These are phyloP conservation scores for Corythaeola cristata DNA, from an alignment of 2,113 vertebrate species.

Conservation along the genomic window DNA sequence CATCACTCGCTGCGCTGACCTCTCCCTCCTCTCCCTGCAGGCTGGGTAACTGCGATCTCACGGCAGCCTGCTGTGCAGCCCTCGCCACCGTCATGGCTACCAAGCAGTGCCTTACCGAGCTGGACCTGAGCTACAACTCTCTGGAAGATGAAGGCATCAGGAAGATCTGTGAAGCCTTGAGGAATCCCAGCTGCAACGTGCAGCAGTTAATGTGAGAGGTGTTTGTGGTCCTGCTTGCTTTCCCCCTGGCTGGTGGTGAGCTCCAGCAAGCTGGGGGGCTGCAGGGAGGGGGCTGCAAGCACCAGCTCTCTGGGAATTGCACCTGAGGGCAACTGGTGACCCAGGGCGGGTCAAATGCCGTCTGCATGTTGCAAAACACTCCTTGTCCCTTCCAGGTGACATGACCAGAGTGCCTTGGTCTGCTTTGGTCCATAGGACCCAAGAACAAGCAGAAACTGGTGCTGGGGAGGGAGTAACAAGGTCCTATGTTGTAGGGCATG, in stretches of 20 bases:
- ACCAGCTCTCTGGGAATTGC: neutral
- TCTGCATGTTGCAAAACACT: neutral
- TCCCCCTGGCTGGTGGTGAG: neutral
- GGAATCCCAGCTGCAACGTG: slow-evolving; percentile 55
- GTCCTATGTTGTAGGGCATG: neutral
- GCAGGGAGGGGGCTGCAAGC: fast-evolving
- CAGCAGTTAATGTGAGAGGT: slow-evolving; percentile 72
- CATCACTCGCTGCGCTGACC: neutral
- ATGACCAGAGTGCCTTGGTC: neutral
- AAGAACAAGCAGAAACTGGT: neutral
- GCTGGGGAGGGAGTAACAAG: neutral
- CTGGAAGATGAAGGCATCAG: slow-evolving; percentile 65
- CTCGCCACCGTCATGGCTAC: slow-evolving; percentile 38
- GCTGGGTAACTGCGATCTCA: slow-evolving; percentile 71
- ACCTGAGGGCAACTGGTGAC: neutral
- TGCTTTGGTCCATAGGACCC: neutral
- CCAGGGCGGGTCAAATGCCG: neutral
- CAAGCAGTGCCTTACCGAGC: slow-evolving; percentile 61
- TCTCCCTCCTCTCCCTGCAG: slow-evolving; percentile 13
- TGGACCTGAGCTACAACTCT: slow-evolving; percentile 71
- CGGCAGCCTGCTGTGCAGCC: slow-evolving; percentile 63
- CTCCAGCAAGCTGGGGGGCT: neutral
- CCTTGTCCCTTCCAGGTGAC: neutral
- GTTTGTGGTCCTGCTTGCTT: neutral
- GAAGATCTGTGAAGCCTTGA: slow-evolving; percentile 73